Percentiles rank a stretch among this genome's conserved stretches.
Evolutionary conservation across 1,140 invertebrate species (phyloP).

Genomic region (Plectrocnemia conspersa): DNA sequence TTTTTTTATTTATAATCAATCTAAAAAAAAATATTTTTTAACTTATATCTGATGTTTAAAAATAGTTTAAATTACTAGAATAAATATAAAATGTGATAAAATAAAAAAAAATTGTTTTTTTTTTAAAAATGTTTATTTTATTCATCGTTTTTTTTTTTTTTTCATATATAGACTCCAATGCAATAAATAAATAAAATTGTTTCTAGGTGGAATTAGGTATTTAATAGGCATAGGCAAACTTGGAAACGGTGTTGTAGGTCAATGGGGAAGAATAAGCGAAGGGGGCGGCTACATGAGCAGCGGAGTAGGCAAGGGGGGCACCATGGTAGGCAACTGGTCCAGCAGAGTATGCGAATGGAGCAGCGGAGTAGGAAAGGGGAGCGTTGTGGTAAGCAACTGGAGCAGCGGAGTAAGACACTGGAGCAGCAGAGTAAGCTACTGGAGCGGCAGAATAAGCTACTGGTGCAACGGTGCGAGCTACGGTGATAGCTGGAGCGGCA

Average conservation of each 20-base stretch:
- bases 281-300: slow-evolving; percentile 30
- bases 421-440: slow-evolving; percentile 33
- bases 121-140: slow-evolving; percentile 11
- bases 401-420: slow-evolving; percentile 32
- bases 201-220: neutral
- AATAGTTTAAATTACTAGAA: neutral
- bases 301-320: slow-evolving; percentile 30
- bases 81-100: neutral
- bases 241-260: no score
- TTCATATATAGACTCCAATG: slow-evolving; percentile 1
- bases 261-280: slow-evolving; percentile 36
- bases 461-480: slow-evolving; percentile 28
- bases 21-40: slow-evolving; percentile 3
- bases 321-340: slow-evolving; percentile 35
- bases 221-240: slow-evolving; percentile 20
- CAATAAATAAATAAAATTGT: neutral
- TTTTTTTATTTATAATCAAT: neutral
- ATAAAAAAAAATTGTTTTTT: slow-evolving; percentile 4
- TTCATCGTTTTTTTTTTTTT: neutral
- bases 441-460: slow-evolving; percentile 34
- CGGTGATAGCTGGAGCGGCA: slow-evolving; percentile 41
- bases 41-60: no score
- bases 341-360: slow-evolving; percentile 32
- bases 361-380: slow-evolving; percentile 33
- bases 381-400: slow-evolving; percentile 25